phyloP scores from a whole-genome alignment of 2,113 vertebrate species.

The Gambusia affinis region DNA sequence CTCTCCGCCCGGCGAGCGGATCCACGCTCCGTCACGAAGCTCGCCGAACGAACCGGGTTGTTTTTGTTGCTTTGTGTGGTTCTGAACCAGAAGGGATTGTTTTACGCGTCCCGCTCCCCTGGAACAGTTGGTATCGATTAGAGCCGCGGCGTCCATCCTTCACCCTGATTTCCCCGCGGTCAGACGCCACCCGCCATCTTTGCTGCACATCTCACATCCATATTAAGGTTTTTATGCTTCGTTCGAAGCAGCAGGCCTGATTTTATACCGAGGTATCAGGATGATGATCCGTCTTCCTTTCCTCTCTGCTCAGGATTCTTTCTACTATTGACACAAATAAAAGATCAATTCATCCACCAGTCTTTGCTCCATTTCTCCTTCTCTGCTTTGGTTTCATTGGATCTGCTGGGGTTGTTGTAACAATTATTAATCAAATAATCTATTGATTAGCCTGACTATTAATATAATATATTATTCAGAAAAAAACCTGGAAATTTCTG shows the following conservation, averaged over 20 bases:
- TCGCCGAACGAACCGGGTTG: conserved; percentile 8
- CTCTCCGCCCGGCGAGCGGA: conserved; percentile 64
- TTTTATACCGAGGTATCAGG: conserved; percentile 43
- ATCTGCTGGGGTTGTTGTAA: conserved; percentile 3
- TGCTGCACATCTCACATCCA: conserved; percentile 20
- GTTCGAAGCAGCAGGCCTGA: conserved; percentile 27
- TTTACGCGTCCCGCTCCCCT: conserved; percentile 47
- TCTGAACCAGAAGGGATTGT: conserved; percentile 22
- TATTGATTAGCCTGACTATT: too few relatives aligned
- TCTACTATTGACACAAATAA: conserved; percentile 73
- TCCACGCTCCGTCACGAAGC: conserved; percentile 30
- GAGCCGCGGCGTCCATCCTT: conserved; percentile 52
- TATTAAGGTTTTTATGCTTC: conserved; percentile 16
- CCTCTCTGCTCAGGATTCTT: conserved; percentile 64
- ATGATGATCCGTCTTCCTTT: conserved; percentile 67
- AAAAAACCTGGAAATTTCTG: too few relatives aligned
- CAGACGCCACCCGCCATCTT: conserved; percentile 37
- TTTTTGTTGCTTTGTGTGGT: conserved; percentile 7
- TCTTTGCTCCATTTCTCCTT: conserved; percentile 43
- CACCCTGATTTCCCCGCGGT: conserved; percentile 65
- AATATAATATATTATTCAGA: too few relatives aligned
- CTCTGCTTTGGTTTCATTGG: conserved; percentile 20
- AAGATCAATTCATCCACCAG: conserved; percentile 72
- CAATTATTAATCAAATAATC: too few relatives aligned
- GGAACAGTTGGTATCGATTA: conserved; percentile 59